A percentile compares a stretch with the other conserved stretches of the same genome.
phyloP scores from a whole-genome alignment of 1,140 invertebrate species.

The Zaprionus tsacasi region DNA sequence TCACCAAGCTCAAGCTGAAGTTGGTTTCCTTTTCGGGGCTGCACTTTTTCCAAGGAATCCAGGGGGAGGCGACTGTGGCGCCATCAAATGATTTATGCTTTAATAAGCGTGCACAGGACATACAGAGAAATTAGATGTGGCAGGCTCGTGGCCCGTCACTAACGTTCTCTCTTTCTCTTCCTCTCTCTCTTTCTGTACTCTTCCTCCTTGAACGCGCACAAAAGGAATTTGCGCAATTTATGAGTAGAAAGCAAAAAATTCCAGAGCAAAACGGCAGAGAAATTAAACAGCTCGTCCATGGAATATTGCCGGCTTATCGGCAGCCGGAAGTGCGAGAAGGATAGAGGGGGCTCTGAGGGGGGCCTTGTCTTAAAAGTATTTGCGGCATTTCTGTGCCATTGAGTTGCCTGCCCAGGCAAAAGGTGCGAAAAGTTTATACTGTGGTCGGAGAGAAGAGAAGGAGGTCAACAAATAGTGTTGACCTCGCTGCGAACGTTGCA shows the following conservation, averaged over 20 bases:
- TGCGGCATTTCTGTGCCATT: conserved; percentile 68
- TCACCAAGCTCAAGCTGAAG: not conserved
- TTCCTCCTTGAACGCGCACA: conserved; percentile 52
- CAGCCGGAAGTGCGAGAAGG: conserved; percentile 4
- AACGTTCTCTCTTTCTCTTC: not conserved
- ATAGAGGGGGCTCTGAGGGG: not conserved
- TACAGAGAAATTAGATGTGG: conserved; percentile 74
- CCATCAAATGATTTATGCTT: conserved; percentile 75
- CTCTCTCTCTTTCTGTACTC: not conserved
- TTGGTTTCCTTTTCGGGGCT: conserved; percentile 23
- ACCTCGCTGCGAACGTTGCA: conserved; percentile 14
- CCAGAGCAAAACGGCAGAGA: conserved; percentile 60
- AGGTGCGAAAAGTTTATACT: conserved; percentile 64
- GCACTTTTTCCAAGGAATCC: conserved; percentile 7
- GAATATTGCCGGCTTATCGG: conserved; percentile 46
- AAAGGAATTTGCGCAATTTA: conserved; percentile 80
- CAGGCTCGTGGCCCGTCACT: conserved; percentile 7
- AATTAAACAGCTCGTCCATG: conserved; percentile 67
- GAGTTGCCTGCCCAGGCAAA: conserved; percentile 41
- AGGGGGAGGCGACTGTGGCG: not conserved
- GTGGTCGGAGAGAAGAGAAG: not conserved
- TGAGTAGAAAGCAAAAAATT: conserved; percentile 64
- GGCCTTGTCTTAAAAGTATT: conserved; percentile 53
- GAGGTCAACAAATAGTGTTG: conserved; percentile 35
- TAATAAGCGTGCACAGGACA: conserved; percentile 76